These are phyloP conservation scores for Caradrina kadenii DNA, from an alignment of 2,888 invertebrate genomes.

Conservation along the genomic window DNA sequence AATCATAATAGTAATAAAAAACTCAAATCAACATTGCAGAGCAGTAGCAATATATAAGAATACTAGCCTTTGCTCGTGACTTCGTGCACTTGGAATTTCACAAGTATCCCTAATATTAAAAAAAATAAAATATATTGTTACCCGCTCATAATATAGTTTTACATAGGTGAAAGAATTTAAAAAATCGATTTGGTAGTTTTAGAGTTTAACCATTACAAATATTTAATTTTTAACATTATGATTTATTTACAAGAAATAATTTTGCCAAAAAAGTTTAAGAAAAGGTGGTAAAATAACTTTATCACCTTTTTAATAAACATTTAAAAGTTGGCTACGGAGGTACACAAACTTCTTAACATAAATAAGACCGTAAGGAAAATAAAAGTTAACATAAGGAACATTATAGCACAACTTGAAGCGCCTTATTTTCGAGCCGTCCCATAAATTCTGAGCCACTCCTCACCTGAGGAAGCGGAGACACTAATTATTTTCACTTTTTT, in stretches of 20 bases:
- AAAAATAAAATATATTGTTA: too few species aligned
- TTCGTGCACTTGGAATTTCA: too few species aligned
- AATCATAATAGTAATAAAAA: background rate
- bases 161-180: too few species aligned
- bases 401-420: conserved; percentile 43
- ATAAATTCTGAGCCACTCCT: conserved; percentile 54
- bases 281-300: background rate
- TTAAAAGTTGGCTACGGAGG: conserved; percentile 21
- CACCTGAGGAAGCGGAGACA: conserved; percentile 50
- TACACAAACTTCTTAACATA: conserved; percentile 41
- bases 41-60: background rate
- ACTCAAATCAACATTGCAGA: too few species aligned
- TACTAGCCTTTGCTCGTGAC: too few species aligned
- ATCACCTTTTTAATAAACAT: conserved; percentile 15
- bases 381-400: conserved; percentile 42
- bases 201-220: too few species aligned
- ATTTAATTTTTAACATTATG: too few species aligned
- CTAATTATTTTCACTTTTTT: conserved; percentile 60
- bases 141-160: too few species aligned
- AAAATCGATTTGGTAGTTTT: too few species aligned
- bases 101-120: too few species aligned
- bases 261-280: background rate
- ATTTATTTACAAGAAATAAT: too few species aligned
- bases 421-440: conserved; percentile 44
- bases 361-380: conserved; percentile 49